Conservation (phyloP, 2,113 vertebrate genomes). For the Promerops cafer region DNA sequence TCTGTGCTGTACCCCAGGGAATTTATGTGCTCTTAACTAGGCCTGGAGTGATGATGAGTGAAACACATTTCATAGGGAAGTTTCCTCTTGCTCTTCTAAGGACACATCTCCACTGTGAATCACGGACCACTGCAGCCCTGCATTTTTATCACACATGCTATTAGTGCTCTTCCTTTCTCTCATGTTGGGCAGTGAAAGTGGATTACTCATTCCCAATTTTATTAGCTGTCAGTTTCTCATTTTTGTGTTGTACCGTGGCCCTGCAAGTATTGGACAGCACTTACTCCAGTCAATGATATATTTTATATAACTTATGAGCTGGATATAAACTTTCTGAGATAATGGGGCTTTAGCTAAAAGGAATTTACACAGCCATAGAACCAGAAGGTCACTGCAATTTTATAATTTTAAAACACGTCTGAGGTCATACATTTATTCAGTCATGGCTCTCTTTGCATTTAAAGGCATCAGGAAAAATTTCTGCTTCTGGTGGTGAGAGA, state of each 20-base stretch:
- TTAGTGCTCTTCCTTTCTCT: slow-evolving; percentile 17
- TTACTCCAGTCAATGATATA: not conserved
- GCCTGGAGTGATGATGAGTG: not conserved
- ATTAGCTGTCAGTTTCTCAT: slow-evolving; percentile 8
- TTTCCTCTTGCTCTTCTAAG: not conserved
- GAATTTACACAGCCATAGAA: not conserved
- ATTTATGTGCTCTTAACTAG: not conserved
- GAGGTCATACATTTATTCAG: not conserved
- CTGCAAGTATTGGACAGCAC: not conserved
- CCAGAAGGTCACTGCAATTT: not conserved
- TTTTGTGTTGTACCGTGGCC: not conserved
- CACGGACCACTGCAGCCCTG: not conserved
- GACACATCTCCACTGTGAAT: not conserved
- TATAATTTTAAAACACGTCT: not conserved
- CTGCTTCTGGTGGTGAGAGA: not conserved
- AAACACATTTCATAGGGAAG: not conserved
- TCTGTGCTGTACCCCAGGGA: not conserved
- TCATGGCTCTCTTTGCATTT: not conserved
- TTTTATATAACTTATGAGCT: not conserved
- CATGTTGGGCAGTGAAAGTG: not conserved
- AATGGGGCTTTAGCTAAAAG: not conserved
- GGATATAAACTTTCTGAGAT: not conserved
- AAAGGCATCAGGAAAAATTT: not conserved
- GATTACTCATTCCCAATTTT: slow-evolving; percentile 28
- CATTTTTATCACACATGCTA: not conserved